phyloP scores from a whole-genome alignment of 2,888 invertebrate genomes.

The Thumatha senex region DNA sequence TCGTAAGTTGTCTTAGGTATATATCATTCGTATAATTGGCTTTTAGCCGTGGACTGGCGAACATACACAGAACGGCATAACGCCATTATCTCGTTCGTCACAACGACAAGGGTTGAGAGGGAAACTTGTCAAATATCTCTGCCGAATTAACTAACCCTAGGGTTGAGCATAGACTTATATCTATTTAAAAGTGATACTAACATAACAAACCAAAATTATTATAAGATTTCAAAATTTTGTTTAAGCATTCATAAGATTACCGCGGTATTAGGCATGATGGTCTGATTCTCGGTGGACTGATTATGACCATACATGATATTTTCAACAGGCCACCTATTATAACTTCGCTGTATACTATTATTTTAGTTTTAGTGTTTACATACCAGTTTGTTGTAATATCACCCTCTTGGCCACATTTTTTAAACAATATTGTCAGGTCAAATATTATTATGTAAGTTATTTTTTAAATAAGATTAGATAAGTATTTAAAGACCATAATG shows the following conservation, averaged over 20 bases:
- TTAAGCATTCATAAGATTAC: background rate
- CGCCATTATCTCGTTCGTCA: background rate
- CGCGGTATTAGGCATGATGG: background rate
- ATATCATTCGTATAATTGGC: constrained; percentile 35
- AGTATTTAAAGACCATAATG: too few species aligned
- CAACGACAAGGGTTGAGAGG: background rate
- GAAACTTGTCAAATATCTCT: constrained; percentile 1
- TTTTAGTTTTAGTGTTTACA: too few species aligned
- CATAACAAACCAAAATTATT: background rate
- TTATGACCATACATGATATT: background rate
- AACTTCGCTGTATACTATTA: too few species aligned
- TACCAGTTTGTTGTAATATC: too few species aligned
- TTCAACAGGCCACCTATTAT: too few species aligned
- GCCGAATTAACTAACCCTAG: constrained; percentile 3
- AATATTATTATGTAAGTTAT: too few species aligned
- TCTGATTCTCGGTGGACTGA: background rate
- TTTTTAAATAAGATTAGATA: too few species aligned
- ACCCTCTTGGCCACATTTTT: too few species aligned
- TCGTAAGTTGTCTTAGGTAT: constrained; percentile 57
- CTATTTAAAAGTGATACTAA: constrained; percentile 11
- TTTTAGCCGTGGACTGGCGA: constrained; percentile 10
- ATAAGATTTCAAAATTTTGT: background rate
- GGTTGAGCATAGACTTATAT: constrained; percentile 14
- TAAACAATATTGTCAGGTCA: too few species aligned
- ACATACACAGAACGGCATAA: constrained; percentile 2